A percentile compares a stretch with the other conserved stretches of the same genome.
These are phyloP conservation scores for Noctua fimbriata DNA, from an alignment of 2,888 invertebrate species.

Conservation along the genomic window DNA sequence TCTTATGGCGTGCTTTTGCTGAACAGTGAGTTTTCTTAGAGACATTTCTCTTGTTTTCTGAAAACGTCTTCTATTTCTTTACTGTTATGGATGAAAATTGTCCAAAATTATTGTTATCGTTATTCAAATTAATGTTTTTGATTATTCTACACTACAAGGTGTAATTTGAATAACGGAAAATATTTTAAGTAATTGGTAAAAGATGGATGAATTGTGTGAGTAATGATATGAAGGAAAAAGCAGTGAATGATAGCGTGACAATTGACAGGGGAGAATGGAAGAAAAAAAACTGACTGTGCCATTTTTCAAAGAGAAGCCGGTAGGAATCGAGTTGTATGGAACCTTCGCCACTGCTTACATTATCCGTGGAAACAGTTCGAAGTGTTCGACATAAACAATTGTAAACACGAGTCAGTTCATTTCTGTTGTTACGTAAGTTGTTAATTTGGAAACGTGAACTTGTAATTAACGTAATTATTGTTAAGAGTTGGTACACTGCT, in stretches of 20 bases:
- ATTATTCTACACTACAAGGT: too few species aligned
- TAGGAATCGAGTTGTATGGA: too few species aligned
- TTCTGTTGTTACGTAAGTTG: slow-evolving; percentile 57
- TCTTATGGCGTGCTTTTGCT: neutral
- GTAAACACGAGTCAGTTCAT: slow-evolving; percentile 46
- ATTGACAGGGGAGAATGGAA: too few species aligned
- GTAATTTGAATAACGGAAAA: too few species aligned
- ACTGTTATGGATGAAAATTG: neutral
- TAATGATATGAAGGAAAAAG: too few species aligned
- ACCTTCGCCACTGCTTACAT: slow-evolving; percentile 46
- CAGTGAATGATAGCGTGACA: too few species aligned
- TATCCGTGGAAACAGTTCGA: slow-evolving; percentile 16
- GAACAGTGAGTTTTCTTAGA: neutral
- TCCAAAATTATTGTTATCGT: too few species aligned
- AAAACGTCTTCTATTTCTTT: neutral
- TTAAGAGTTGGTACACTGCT: slow-evolving; percentile 34
- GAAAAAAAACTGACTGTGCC: too few species aligned
- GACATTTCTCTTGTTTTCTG: neutral
- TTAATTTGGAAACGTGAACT: slow-evolving; percentile 67
- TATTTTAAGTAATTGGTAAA: too few species aligned
- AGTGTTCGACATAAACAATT: slow-evolving; percentile 41
- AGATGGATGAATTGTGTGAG: too few species aligned
- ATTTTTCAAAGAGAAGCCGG: too few species aligned
- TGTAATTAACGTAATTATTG: slow-evolving; percentile 65
- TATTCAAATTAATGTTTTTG: too few species aligned